These are phyloP conservation scores for Frankliniella intonsa DNA, from an alignment of 2,888 invertebrate species.

Conservation along the genomic window DNA sequence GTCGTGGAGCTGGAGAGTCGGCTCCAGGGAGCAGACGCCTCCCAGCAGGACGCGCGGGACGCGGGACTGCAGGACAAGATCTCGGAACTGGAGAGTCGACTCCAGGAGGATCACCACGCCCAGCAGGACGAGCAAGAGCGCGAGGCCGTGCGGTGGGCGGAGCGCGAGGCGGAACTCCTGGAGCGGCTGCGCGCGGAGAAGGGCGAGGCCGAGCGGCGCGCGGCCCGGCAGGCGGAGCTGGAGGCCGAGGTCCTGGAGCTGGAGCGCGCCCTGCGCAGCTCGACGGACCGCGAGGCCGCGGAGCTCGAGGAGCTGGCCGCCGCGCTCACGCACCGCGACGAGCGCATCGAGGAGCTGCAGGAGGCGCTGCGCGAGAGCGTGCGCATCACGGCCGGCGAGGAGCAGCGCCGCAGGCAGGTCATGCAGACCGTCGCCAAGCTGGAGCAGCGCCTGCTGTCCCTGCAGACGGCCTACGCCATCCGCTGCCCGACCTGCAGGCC, in stretches of 20 bases:
- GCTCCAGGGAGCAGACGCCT: neutral
- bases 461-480: constrained; percentile 65
- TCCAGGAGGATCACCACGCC: neutral
- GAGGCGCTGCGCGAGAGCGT: constrained; percentile 79
- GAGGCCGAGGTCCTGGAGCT: constrained; percentile 53
- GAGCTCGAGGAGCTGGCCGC: constrained; percentile 57
- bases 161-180: constrained; percentile 43
- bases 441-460: constrained; percentile 62
- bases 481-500: constrained; percentile 64
- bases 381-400: constrained; percentile 65
- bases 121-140: neutral
- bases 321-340: constrained; percentile 57
- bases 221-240: constrained; percentile 53
- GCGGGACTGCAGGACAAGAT: constrained; percentile 39
- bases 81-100: constrained; percentile 45
- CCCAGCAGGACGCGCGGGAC: neutral
- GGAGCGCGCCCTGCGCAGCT: constrained; percentile 49
- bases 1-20: neutral
- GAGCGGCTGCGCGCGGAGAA: constrained; percentile 47
- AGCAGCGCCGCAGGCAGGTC: constrained; percentile 58
- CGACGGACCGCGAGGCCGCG: constrained; percentile 53
- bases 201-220: constrained; percentile 49
- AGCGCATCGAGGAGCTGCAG: constrained; percentile 72
- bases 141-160: neutral
- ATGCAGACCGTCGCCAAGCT: constrained; percentile 64